Evolutionary conservation across 2,888 invertebrate genomes (phyloP).

Genomic region (Pemphredon lugubris): DNA sequence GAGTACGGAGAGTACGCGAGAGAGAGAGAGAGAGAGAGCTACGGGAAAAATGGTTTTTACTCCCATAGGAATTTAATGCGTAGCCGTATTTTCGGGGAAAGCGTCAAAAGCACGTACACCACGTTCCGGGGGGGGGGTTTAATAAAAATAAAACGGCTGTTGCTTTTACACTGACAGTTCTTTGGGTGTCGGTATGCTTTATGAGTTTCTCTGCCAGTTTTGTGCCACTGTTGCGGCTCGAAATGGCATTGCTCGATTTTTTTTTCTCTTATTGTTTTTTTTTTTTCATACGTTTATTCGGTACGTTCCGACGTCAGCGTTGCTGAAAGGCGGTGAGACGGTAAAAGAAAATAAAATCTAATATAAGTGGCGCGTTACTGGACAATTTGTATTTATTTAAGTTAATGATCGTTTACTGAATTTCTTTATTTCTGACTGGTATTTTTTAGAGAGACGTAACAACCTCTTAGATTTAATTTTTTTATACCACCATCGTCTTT

Average conservation of each 20-base stretch:
- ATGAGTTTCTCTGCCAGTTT: constrained; percentile 10
- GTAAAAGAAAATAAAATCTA: too few species aligned
- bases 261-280: not conserved
- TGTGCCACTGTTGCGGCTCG: not conserved
- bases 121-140: constrained; percentile 5
- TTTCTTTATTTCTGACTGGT: too few species aligned
- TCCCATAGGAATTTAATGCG: constrained; percentile 19
- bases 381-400: too few species aligned
- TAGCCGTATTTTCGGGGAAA: not conserved
- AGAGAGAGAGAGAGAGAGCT: too few species aligned
- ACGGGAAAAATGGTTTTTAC: constrained; percentile 14
- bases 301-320: too few species aligned
- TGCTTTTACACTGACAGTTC: constrained; percentile 10
- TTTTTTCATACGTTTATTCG: not conserved
- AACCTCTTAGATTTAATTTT: too few species aligned
- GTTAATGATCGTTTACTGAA: too few species aligned
- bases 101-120: constrained; percentile 14
- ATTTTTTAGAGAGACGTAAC: too few species aligned
- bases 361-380: too few species aligned
- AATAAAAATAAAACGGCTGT: constrained; percentile 9
- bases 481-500: too few species aligned
- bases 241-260: not conserved
- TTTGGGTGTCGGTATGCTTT: constrained; percentile 11
- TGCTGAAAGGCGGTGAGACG: too few species aligned
- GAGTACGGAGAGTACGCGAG: not conserved